Evolutionary conservation across 2,888 invertebrate genomes (phyloP).

Genomic region (Seladonia tumulorum): DNA sequence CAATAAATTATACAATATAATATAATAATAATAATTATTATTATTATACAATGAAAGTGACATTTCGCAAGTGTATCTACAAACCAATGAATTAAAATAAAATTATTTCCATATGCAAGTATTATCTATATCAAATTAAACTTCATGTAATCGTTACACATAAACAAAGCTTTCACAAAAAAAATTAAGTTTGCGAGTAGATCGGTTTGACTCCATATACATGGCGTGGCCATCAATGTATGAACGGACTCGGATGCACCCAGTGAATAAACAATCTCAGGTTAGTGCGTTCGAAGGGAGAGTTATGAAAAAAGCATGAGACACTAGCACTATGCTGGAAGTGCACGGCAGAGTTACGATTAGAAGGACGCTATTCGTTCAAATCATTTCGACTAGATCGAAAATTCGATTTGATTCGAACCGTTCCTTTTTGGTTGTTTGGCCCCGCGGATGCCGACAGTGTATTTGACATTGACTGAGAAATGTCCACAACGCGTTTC

Average conservation of each 20-base stretch:
- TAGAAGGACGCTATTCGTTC: conserved; percentile 46
- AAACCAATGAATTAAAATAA: too few species aligned
- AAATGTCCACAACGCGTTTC: conserved; percentile 68
- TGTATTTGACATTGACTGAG: conserved; percentile 75
- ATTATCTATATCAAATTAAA: too few species aligned
- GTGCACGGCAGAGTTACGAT: conserved; percentile 38
- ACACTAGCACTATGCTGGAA: conserved; percentile 29
- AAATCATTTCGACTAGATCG: conserved; percentile 60
- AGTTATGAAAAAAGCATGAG: neutral
- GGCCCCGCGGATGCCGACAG: conserved; percentile 47
- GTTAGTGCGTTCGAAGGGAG: neutral
- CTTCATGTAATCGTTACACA: too few species aligned
- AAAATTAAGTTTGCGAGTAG: neutral
- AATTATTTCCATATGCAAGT: too few species aligned
- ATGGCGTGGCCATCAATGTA: neutral
- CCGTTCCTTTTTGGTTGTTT: conserved; percentile 49
- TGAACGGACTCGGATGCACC: neutral
- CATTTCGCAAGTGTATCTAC: too few species aligned
- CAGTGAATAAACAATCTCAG: conserved; percentile 40
- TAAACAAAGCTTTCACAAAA: neutral
- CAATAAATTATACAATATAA: too few species aligned
- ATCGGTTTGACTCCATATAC: conserved; percentile 1
- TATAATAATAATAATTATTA: too few species aligned
- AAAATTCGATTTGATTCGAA: conserved; percentile 65
- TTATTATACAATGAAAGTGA: too few species aligned